A percentile compares a stretch with the other conserved stretches of the same genome.
Conservation (phyloP, 1,140 invertebrate genomes). For the fruit fly (Drosophila melanogaster) region Release_6_plus_ISO1_MT NT_033779.5:7264501-7265000, state of each 20-base stretch:
- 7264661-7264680: background rate
- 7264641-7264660: background rate
- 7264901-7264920: conserved; percentile 40
- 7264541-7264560: background rate
- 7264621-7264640: too few relatives aligned
- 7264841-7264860: conserved; percentile 46
- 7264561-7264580: background rate
- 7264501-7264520: conserved; percentile 43
- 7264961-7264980: conserved; percentile 80
- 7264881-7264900: conserved; percentile 13
- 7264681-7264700: background rate
- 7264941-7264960: conserved; percentile 82
- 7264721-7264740: conserved; percentile 62
- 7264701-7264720: conserved; percentile 30
- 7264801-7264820: conserved; percentile 80
- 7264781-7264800: conserved; percentile 53
- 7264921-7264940: conserved; percentile 60
- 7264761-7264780: conserved; percentile 82
- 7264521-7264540: conserved; percentile 1
- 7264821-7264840: conserved; percentile 62
- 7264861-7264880: conserved; percentile 18
- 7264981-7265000: conserved; percentile 61
- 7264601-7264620: too few relatives aligned
- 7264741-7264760: conserved; percentile 77
- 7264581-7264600: too few relatives aligned